Base-by-base conservation (phyloP, 2,888 invertebrate genomes). In the Acleris sparsana region DNA sequence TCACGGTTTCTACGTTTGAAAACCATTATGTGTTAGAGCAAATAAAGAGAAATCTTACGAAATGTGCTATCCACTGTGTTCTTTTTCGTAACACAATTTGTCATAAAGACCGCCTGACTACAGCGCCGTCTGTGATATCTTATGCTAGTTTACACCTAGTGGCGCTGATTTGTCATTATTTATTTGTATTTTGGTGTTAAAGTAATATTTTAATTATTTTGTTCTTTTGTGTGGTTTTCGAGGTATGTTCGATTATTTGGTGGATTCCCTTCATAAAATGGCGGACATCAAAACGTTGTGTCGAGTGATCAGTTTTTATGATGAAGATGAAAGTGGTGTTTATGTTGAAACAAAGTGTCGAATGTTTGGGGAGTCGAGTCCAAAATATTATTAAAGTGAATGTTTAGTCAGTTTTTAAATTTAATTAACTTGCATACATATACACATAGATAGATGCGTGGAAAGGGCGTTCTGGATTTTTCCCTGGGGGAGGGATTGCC, bases 71-170 rank as follows among this genome's bases (percentile, higher is more conserved):
- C 33, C 57, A 60, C 55, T 44, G 43, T 44, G 43, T 60, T 61
- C 68, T 62, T 67, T 62, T 57, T 68, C 55, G 62, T 51, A 53
- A 56, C 59, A 71, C 72, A 71, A 72, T 77, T 75, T 74, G 75
- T 67, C 75, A 77, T 79, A 53, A 46, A 66, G 57, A 46, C 66
- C 46, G 43, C 59, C 64, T 82, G 88, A 88, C 85, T 79, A 83
- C 85, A 89, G 89, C 89, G 90, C 90, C 87, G 86, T 86, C 87
- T 86, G 84, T 81, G 78, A 77, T 71, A 71, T 69, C 73, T 73
- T 75, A 73, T 71, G 67, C 73, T 78, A 73, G 75, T 75, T 83
- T 82, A 80, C 72, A 74, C 72, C 76, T 74, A 72, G 80, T 87
- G 85, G 83, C 85, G 85, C 83, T 86, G 82, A 80, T 82, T 84